These are phyloP conservation scores for Austrofundulus limnaeus DNA, from an alignment of 2,113 vertebrate genomes.

Conservation along the genomic window DNA sequence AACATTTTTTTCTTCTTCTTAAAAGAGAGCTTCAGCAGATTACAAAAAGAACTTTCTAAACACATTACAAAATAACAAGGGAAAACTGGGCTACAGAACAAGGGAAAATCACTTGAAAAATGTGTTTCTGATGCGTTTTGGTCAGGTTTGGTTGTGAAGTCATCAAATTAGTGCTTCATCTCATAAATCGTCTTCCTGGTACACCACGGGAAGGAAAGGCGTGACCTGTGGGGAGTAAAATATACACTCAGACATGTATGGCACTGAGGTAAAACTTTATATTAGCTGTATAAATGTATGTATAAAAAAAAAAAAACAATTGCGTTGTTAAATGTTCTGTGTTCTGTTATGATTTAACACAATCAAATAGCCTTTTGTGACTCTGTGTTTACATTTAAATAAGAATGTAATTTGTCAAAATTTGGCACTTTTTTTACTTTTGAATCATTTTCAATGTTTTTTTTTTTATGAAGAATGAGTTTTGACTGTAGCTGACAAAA, in stretches of 20 bases:
- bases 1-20: slow-evolving; percentile 83
- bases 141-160: background rate
- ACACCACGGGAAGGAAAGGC: slow-evolving; percentile 63
- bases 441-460: too few relatives aligned
- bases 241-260: too few relatives aligned
- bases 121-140: slow-evolving; percentile 41
- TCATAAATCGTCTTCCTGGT: slow-evolving; percentile 80
- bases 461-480: background rate
- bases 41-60: slow-evolving; percentile 69
- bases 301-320: too few relatives aligned
- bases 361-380: background rate
- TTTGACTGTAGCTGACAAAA: background rate
- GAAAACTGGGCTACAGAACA: slow-evolving; percentile 13
- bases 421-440: too few relatives aligned
- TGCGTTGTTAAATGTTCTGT: too few relatives aligned
- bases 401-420: too few relatives aligned
- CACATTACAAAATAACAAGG: slow-evolving; percentile 67
- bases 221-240: slow-evolving; percentile 71
- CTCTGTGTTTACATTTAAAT: too few relatives aligned
- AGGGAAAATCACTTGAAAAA: slow-evolving; percentile 12
- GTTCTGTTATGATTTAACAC: background rate
- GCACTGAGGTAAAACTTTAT: too few relatives aligned
- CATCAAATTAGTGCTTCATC: slow-evolving; percentile 79
- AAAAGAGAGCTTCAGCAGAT: slow-evolving; percentile 76
- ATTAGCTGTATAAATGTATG: too few relatives aligned